These are phyloP conservation scores for Pseudoatta argentina DNA, from an alignment of 1,140 invertebrate genomes.

Conservation along the genomic window DNA sequence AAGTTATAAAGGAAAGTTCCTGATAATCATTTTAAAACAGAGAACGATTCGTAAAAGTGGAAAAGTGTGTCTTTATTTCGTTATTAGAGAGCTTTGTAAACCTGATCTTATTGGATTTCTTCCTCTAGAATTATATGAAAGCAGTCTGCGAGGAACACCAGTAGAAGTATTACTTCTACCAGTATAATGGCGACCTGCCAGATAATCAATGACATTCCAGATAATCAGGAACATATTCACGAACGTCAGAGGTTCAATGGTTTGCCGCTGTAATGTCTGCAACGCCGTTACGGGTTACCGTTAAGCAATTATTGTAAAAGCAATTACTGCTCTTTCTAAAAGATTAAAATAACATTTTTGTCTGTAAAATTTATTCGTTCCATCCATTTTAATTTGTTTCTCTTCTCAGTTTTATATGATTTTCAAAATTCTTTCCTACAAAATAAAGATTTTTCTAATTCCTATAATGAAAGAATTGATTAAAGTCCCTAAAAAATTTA, in stretches of 20 bases:
- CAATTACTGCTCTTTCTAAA: constrained; percentile 20
- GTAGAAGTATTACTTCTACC: constrained; percentile 21
- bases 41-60: not conserved
- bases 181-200: constrained; percentile 24
- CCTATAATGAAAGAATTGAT: too few species aligned
- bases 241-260: constrained; percentile 41
- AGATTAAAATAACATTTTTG: not conserved
- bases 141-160: constrained; percentile 2
- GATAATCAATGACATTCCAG: constrained; percentile 51
- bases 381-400: not conserved
- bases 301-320: constrained; percentile 45
- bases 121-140: constrained; percentile 4
- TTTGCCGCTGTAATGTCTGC: constrained; percentile 44
- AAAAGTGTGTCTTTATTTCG: constrained; percentile 30
- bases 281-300: constrained; percentile 14
- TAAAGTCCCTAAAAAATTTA: too few species aligned
- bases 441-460: too few species aligned
- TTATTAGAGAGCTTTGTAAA: not conserved
- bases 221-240: constrained; percentile 52
- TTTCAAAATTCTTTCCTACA: not conserved
- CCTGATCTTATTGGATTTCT: constrained; percentile 20
- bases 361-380: not conserved
- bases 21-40: constrained; percentile 16
- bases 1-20: not conserved
- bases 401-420: too few species aligned